Conservation (phyloP, 1,140 invertebrate species). For the Diachasmimorpha longicaudata region DNA sequence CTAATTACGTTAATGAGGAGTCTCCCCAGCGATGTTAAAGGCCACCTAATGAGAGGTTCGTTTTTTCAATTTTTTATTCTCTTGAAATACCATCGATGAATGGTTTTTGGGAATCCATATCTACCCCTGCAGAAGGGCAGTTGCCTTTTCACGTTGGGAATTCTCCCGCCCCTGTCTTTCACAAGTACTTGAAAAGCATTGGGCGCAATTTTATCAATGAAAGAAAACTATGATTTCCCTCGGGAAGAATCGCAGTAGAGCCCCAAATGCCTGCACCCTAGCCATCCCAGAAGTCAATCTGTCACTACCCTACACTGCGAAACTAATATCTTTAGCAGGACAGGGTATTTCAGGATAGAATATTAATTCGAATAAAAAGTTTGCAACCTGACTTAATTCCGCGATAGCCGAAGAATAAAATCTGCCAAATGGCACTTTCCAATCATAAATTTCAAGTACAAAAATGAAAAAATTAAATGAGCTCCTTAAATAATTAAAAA, state of each 20-base stretch:
- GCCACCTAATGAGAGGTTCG: neutral
- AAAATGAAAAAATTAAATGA: too few species aligned
- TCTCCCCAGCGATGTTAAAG: neutral
- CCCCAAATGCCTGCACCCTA: slow-evolving; percentile 18
- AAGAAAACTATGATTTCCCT: slow-evolving; percentile 47
- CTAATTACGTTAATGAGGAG: neutral
- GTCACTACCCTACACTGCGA: too few species aligned
- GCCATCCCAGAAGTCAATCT: slow-evolving; percentile 35
- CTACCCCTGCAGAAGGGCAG: neutral
- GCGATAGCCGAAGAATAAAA: too few species aligned
- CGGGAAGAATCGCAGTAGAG: slow-evolving; percentile 40
- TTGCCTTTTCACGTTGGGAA: neutral
- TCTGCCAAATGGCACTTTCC: too few species aligned
- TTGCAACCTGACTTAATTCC: too few species aligned
- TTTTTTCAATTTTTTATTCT: neutral
- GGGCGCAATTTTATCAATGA: slow-evolving; percentile 37
- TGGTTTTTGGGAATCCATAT: neutral
- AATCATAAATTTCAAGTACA: too few species aligned
- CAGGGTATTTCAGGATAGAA: too few species aligned
- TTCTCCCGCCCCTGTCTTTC: neutral
- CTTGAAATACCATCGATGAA: neutral
- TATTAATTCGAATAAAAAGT: too few species aligned
- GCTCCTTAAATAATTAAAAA: too few species aligned
- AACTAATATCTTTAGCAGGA: too few species aligned
- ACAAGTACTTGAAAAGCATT: neutral